Evolutionary conservation across 2,888 invertebrate genomes (phyloP).

Genomic region (Lacanobia oleracea): DNA sequence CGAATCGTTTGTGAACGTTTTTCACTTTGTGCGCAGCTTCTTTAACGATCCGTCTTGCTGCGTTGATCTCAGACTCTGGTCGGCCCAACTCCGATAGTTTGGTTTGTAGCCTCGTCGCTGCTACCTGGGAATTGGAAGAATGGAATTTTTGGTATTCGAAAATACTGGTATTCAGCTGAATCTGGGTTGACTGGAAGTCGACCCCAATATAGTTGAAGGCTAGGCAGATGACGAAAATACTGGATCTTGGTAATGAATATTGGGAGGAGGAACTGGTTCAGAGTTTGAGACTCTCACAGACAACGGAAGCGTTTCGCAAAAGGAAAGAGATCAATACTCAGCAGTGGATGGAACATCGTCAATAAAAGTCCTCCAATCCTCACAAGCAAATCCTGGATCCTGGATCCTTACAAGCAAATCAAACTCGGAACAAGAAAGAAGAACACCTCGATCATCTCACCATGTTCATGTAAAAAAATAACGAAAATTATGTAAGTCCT

Average conservation of each 20-base stretch:
- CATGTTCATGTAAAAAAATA: background rate
- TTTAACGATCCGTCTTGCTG: slow-evolving; percentile 84
- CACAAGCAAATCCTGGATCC: too few species aligned
- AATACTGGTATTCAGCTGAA: too few species aligned
- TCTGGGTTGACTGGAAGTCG: too few species aligned
- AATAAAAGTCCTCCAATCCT: too few species aligned
- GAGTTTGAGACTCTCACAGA: too few species aligned
- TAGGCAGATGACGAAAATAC: too few species aligned
- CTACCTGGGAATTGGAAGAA: slow-evolving; percentile 73
- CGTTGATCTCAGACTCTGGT: slow-evolving; percentile 85
- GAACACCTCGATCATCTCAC: background rate
- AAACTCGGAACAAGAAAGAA: background rate
- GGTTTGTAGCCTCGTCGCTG: slow-evolving; percentile 84
- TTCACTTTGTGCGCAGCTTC: slow-evolving; percentile 86
- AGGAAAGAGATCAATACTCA: too few species aligned
- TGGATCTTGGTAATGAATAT: background rate
- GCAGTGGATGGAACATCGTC: background rate
- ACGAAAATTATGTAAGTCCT: background rate
- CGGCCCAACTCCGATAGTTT: slow-evolving; percentile 86
- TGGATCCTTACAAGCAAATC: background rate
- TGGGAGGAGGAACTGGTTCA: background rate
- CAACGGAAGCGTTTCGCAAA: too few species aligned
- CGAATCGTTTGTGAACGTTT: slow-evolving; percentile 85
- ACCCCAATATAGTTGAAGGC: too few species aligned
- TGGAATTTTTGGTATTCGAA: background rate